Evolutionary conservation across 1,140 invertebrate species (phyloP).

Genomic region (Arctopsyche grandis): DNA sequence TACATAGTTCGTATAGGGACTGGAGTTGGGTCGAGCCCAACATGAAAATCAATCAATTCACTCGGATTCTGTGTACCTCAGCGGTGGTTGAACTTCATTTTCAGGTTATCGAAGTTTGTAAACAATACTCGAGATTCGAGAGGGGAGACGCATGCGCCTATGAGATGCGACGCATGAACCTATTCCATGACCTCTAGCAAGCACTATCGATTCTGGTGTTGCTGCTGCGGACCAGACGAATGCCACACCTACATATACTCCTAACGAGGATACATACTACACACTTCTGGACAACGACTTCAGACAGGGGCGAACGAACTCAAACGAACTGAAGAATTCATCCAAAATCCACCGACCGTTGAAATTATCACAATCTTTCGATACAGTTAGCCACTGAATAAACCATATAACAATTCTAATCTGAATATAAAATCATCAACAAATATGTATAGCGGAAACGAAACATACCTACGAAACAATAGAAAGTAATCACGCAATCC

Average conservation of each 20-base stretch:
- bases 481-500: slow-evolving; percentile 13
- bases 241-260: neutral
- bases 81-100: neutral
- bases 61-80: neutral
- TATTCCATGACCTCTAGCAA: slow-evolving; percentile 32
- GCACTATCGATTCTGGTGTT: slow-evolving; percentile 34
- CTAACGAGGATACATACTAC: neutral
- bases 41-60: neutral
- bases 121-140: slow-evolving; percentile 14
- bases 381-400: too few relatives aligned
- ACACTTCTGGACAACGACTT: neutral
- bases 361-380: neutral
- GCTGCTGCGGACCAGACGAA: slow-evolving; percentile 19
- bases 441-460: neutral
- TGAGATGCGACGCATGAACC: slow-evolving; percentile 6
- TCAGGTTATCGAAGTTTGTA: slow-evolving; percentile 27
- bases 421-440: too few relatives aligned
- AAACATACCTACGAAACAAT: neutral
- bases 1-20: too few relatives aligned
- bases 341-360: neutral
- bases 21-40: too few relatives aligned
- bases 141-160: slow-evolving; percentile 18
- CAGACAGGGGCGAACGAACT: neutral
- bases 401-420: too few relatives aligned
- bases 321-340: neutral